Evolutionary conservation across 2,113 vertebrate genomes (phyloP).

Genomic region (Myotis brandtii): DNA sequence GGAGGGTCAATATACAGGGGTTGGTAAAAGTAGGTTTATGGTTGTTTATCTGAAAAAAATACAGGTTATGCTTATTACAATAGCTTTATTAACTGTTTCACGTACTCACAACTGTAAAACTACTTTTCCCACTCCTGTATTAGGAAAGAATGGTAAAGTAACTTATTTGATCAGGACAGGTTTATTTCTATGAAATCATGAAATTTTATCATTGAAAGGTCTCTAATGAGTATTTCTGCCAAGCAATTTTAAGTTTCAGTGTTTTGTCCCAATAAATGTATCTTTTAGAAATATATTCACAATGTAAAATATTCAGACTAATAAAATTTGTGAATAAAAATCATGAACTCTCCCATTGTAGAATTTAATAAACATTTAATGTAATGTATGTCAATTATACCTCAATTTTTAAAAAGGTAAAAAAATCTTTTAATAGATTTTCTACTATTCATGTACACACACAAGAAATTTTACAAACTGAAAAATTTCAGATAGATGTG

Average conservation of each 20-base stretch:
- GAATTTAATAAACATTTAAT: background rate
- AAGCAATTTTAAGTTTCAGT: background rate
- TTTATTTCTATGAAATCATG: background rate
- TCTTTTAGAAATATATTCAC: background rate
- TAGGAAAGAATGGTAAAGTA: background rate
- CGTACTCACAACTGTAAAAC: background rate
- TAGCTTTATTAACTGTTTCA: background rate
- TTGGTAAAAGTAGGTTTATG: background rate
- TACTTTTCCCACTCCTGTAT: background rate
- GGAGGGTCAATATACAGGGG: background rate
- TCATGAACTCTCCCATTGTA: background rate
- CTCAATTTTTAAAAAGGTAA: background rate
- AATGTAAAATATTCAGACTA: background rate
- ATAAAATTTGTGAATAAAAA: background rate
- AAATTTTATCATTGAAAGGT: background rate
- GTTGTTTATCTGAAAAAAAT: background rate
- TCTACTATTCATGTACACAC: background rate
- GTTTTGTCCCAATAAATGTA: background rate
- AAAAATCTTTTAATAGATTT: background rate
- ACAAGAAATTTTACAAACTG: background rate
- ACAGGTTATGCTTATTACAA: background rate
- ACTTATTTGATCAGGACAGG: background rate
- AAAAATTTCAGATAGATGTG: background rate
- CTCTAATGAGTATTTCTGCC: background rate
- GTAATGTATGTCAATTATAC: background rate